Base-by-base conservation (phyloP, 1,140 invertebrate species). In the Steinernema khuongi region DNA sequence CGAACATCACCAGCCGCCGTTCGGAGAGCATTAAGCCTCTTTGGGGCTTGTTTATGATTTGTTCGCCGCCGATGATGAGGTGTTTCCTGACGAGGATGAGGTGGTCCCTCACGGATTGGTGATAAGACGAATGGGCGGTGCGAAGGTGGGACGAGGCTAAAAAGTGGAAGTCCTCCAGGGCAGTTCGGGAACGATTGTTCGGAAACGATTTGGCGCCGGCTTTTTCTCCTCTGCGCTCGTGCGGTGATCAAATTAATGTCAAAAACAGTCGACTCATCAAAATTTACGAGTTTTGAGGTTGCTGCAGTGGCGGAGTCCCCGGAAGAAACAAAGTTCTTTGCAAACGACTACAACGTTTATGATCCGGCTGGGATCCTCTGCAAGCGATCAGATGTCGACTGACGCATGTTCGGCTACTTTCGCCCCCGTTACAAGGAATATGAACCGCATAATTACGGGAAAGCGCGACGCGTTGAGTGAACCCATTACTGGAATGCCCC, bases 271-370 rank as follows among this genome's bases (percentile, higher is more conserved):
- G 36, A 22, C 22, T 22, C 50, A 60, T 60, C 50, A 60, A 60
- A 60, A 22, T 60, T 60, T 60, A 60, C 26, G 50, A 17, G 50
- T 60, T 60, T 41, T 41, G n/a, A 41, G n/a, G n/a, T n/a, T 41
- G 36, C 7, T 41, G 7, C 7, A 41, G 50, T 60, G 50, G 14
- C 26, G 4, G 50, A 7, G n/a, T n/a, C n/a, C n/a, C n/a, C n/a
- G n/a, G n/a, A n/a, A n/a, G n/a, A n/a, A n/a, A n/a, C n/a, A n/a
- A n/a, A n/a, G n/a, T n/a, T n/a, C n/a, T n/a, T n/a, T n/a, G n/a
- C n/a, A n/a, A n/a, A n/a, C n/a, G n/a, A n/a, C n/a, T n/a, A n/a
- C n/a, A n/a, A n/a, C n/a, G n/a, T n/a, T n/a, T n/a, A n/a, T n/a
- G n/a, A n/a, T n/a, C n/a, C n/a, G n/a, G n/a, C n/a, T n/a, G n/a